Evolutionary conservation across 2,888 invertebrate genomes (phyloP).

Genomic region (Sisyra nigra): DNA sequence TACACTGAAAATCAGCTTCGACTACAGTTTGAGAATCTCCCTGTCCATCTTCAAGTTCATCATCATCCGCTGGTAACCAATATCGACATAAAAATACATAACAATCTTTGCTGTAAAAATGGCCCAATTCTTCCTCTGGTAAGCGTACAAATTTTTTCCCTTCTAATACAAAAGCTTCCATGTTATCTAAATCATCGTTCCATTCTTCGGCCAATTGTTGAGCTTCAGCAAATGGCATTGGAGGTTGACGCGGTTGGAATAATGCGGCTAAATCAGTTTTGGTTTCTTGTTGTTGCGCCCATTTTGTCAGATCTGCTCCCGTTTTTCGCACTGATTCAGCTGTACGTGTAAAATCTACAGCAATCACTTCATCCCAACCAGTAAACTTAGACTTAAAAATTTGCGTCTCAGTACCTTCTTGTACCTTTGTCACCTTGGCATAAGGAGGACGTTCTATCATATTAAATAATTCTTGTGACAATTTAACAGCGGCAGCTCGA

Average conservation of each 20-base stretch:
- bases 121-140: constrained; percentile 82
- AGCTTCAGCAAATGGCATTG: constrained; percentile 73
- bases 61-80: constrained; percentile 53
- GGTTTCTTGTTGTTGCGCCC: constrained; percentile 80
- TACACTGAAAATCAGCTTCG: constrained; percentile 69
- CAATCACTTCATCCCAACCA: constrained; percentile 98
- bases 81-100: constrained; percentile 97
- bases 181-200: constrained; percentile 95
- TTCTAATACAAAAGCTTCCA: constrained; percentile 95
- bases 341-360: constrained; percentile 96
- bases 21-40: constrained; percentile 14
- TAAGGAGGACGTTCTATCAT: constrained; percentile 84
- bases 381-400: constrained; percentile 94
- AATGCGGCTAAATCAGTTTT: constrained; percentile 89
- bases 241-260: constrained; percentile 85
- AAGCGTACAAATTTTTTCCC: constrained; percentile 93
- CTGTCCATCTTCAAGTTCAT: constrained; percentile 24
- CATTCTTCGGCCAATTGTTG: constrained; percentile 84
- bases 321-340: constrained; percentile 93
- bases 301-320: constrained; percentile 86
- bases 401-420: constrained; percentile 83
- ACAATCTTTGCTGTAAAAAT: constrained; percentile 88
- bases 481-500: constrained; percentile 86
- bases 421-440: constrained; percentile 74
- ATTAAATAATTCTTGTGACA: constrained; percentile 90